Percentiles rank a stretch among this genome's conserved stretches.
Conservation (phyloP, 2,888 invertebrate genomes). For the Cephus nigrinus region DNA sequence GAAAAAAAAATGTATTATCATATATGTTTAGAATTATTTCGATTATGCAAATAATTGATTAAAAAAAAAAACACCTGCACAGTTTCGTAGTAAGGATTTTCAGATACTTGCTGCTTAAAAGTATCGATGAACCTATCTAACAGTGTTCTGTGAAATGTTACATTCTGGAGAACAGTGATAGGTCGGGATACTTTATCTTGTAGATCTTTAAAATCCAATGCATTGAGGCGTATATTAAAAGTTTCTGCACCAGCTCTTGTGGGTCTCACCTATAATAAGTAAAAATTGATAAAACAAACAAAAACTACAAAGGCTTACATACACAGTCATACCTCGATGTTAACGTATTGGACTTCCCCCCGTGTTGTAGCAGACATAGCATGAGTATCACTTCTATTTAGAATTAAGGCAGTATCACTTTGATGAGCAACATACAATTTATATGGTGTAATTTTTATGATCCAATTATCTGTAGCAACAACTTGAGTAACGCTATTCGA, state of each 20-base stretch:
- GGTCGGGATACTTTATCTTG: constrained; percentile 77
- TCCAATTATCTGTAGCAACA: constrained; percentile 87
- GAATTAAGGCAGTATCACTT: constrained; percentile 79
- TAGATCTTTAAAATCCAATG: constrained; percentile 82
- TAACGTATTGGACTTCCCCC: constrained; percentile 83
- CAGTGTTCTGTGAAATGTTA: constrained; percentile 81
- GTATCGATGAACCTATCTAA: constrained; percentile 87
- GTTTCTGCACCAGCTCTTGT: constrained; percentile 70
- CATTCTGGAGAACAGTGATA: constrained; percentile 75
- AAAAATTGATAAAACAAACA: constrained; percentile 7
- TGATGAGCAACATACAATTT: constrained; percentile 81
- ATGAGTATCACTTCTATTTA: constrained; percentile 81
- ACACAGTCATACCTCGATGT: constrained; percentile 71
- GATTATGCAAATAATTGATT: not conserved
- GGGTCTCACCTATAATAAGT: constrained; percentile 70
- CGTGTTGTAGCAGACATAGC: constrained; percentile 75
- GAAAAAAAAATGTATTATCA: constrained; percentile 37
- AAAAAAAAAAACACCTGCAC: constrained; percentile 66
- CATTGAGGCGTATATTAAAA: constrained; percentile 81
- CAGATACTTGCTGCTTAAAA: constrained; percentile 79
- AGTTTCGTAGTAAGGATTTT: constrained; percentile 75
- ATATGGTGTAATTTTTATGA: constrained; percentile 85
- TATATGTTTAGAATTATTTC: not conserved
- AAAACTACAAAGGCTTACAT: constrained; percentile 1
- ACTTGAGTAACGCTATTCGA: constrained; percentile 77